Evolutionary conservation across 2,797 vertebrate species (phyloP).

Genomic region (Lacerta agilis): DNA sequence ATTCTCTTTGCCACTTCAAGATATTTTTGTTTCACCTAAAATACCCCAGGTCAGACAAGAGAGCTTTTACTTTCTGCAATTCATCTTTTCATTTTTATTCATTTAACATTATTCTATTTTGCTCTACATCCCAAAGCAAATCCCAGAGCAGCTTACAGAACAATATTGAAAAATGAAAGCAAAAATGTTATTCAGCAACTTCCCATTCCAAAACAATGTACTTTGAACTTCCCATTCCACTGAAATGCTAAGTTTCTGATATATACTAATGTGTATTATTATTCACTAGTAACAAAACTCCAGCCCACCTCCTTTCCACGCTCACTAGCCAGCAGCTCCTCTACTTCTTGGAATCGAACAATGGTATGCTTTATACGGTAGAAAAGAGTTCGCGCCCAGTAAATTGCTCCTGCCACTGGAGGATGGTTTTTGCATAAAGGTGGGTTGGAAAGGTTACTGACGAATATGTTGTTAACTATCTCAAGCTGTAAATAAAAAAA

Average conservation of each 20-base stretch:
- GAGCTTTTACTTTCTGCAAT: neutral
- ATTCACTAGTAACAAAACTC: neutral
- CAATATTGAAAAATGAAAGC: neutral
- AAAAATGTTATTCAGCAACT: neutral
- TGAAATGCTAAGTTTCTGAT: neutral
- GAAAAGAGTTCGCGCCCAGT: slow-evolving; percentile 87
- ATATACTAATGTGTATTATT: neutral
- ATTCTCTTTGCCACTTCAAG: slow-evolving; percentile 80
- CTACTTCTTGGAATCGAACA: slow-evolving; percentile 83
- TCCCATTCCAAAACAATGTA: neutral
- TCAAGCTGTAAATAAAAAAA: slow-evolving; percentile 81
- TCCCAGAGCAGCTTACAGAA: neutral
- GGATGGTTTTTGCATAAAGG: slow-evolving; percentile 86
- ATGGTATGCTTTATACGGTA: slow-evolving; percentile 84
- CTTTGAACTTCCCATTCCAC: too few species aligned
- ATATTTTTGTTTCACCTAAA: slow-evolving; percentile 86
- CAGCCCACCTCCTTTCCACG: slow-evolving; percentile 78
- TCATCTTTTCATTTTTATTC: neutral
- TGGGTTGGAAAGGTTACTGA: slow-evolving; percentile 80
- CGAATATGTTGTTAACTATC: slow-evolving; percentile 81
- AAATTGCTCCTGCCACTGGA: slow-evolving; percentile 88
- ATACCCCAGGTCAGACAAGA: neutral
- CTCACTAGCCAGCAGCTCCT: slow-evolving; percentile 81
- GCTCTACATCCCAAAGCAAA: neutral
- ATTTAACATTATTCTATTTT: neutral